Evolutionary conservation across 2,113 vertebrate genomes (phyloP).

Genomic region (Leucoraja erinaceus): DNA sequence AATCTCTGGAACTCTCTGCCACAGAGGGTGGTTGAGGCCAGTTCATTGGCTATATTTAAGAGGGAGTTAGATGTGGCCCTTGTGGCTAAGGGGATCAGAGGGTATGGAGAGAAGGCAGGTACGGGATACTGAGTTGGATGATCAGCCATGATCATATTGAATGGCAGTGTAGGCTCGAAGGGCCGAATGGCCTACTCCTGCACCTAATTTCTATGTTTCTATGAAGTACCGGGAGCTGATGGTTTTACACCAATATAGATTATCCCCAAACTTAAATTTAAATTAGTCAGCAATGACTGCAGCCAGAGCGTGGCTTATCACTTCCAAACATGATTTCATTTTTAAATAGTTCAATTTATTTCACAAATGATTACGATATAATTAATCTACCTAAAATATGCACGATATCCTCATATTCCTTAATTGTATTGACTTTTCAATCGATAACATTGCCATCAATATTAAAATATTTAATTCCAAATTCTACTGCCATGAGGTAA

Average conservation of each 20-base stretch:
- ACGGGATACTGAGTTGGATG: too few relatives aligned
- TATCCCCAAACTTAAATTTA: not conserved
- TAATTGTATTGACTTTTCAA: not conserved
- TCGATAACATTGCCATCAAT: not conserved
- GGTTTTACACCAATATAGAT: not conserved
- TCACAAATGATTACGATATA: not conserved
- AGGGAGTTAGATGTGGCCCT: too few relatives aligned
- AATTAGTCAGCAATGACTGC: not conserved
- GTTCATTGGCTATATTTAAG: too few relatives aligned
- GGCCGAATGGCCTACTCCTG: too few relatives aligned
- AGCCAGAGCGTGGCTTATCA: not conserved
- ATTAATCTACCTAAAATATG: not conserved
- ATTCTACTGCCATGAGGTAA: not conserved
- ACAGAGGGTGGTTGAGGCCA: too few relatives aligned
- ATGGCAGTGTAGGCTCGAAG: too few relatives aligned
- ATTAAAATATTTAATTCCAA: not conserved
- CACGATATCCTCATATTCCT: not conserved
- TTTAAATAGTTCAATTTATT: not conserved
- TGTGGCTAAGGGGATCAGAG: too few relatives aligned
- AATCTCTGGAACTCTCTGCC: too few relatives aligned
- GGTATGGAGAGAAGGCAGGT: too few relatives aligned
- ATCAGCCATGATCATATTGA: too few relatives aligned
- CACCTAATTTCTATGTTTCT: too few relatives aligned
- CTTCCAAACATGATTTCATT: not conserved
- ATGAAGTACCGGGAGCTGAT: not conserved